Evolutionary conservation across 2,797 vertebrate genomes (phyloP).

Genomic region (Tamandua tetradactyla): DNA sequence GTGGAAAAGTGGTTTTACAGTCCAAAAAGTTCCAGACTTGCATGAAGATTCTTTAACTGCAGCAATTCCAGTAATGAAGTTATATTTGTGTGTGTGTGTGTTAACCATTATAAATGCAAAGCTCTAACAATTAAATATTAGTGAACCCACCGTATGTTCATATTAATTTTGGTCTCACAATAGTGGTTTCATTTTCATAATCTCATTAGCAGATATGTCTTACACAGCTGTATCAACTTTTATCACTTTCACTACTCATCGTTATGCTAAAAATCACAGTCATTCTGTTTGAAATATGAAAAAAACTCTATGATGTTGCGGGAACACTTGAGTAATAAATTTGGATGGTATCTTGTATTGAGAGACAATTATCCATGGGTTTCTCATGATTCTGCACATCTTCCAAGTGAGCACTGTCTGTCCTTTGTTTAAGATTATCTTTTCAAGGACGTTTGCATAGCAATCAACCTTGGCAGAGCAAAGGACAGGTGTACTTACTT

Average conservation of each 20-base stretch:
- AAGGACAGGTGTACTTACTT: neutral
- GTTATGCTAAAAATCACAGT: neutral
- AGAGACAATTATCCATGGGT: neutral
- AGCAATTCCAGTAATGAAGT: slow-evolving; percentile 40
- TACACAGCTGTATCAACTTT: neutral
- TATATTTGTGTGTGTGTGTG: neutral
- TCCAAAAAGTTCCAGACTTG: slow-evolving; percentile 3
- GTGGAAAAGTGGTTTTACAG: slow-evolving; percentile 24
- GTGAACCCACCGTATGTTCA: neutral
- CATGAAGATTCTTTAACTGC: slow-evolving; percentile 28
- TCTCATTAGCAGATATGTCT: slow-evolving; percentile 10
- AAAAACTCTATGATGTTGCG: neutral
- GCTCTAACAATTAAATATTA: neutral
- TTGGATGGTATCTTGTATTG: neutral
- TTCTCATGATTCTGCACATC: neutral
- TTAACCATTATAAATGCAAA: slow-evolving; percentile 40
- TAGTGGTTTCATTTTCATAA: slow-evolving; percentile 12
- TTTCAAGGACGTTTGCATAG: slow-evolving; percentile 36
- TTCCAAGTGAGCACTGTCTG: neutral
- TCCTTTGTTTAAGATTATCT: slow-evolving; percentile 21
- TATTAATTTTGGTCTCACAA: slow-evolving; percentile 36
- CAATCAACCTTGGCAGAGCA: neutral
- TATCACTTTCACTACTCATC: slow-evolving; percentile 2
- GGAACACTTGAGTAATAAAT: slow-evolving; percentile 2
- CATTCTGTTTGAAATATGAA: slow-evolving; percentile 4